phyloP scores from a whole-genome alignment of 2,113 vertebrate genomes.

The Scartelaos histophorus region DNA sequence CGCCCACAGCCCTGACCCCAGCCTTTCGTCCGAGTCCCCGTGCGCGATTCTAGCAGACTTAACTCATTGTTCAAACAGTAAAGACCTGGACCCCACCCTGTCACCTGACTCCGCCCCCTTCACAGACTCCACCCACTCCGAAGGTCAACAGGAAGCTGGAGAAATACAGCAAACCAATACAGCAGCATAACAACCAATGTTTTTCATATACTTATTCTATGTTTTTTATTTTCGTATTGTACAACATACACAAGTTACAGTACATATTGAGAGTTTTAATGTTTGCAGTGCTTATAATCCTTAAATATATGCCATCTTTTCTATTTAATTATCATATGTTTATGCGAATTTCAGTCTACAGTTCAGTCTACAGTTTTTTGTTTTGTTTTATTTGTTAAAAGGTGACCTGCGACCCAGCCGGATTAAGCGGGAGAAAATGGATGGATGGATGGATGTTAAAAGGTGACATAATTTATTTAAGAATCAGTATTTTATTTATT shows the following conservation, averaged over 20 bases:
- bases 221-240: background rate
- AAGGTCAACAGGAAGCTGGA: background rate
- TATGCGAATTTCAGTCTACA: background rate
- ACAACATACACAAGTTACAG: background rate
- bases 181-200: background rate
- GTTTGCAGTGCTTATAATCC: background rate
- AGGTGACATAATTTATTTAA: background rate
- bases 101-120: background rate
- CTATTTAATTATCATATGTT: background rate
- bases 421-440: too few relatives aligned
- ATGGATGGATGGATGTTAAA: too few relatives aligned
- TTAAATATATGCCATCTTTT: background rate
- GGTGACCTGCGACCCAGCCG: too few relatives aligned
- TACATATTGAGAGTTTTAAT: background rate
- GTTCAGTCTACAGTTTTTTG: too few relatives aligned
- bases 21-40: background rate
- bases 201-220: background rate
- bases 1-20: background rate
- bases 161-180: background rate
- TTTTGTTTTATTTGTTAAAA: too few relatives aligned
- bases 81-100: background rate
- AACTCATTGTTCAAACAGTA: background rate
- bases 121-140: slow-evolving; percentile 6
- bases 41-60: background rate
- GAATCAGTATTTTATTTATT: background rate